Conservation (phyloP, 2,797 vertebrate genomes). For the Lagocephalus sceleratus region DNA sequence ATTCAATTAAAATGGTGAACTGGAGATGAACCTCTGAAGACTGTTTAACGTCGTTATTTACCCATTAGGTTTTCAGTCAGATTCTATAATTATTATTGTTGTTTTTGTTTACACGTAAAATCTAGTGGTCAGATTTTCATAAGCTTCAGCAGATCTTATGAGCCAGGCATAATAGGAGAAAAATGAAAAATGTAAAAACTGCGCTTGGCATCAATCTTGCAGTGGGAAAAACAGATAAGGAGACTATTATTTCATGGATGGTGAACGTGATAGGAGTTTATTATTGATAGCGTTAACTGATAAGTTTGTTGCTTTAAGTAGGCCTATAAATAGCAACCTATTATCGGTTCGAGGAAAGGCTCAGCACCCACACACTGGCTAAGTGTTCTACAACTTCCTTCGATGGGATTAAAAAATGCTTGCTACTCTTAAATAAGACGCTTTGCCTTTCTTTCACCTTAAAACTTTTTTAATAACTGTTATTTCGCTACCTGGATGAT, state of each 20-base stretch:
- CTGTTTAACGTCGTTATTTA: conserved; percentile 66
- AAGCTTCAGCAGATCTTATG: no score
- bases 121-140: no score
- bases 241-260: conserved; percentile 41
- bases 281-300: conserved; percentile 41
- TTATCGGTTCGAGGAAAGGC: conserved; percentile 2
- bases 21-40: conserved; percentile 67
- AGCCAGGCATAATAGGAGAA: no score
- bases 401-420: no score
- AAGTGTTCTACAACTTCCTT: no score
- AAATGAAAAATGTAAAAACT: conserved; percentile 24
- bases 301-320: conserved; percentile 19
- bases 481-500: no score
- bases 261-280: conserved; percentile 29
- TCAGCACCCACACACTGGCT: conserved; percentile 4
- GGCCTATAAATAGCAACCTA: conserved; percentile 4
- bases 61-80: conserved; percentile 39
- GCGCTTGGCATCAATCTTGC: conserved; percentile 33
- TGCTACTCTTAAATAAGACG: no score
- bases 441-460: no score
- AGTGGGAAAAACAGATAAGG: conserved; percentile 46
- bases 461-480: no score
- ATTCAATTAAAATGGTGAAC: conserved; percentile 72
- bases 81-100: no score
- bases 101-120: no score